Evolutionary conservation across 1,140 invertebrate genomes (phyloP), one percentile per base, ranked within the genome.

Genomic region (Ectropis grisescens): DNA sequence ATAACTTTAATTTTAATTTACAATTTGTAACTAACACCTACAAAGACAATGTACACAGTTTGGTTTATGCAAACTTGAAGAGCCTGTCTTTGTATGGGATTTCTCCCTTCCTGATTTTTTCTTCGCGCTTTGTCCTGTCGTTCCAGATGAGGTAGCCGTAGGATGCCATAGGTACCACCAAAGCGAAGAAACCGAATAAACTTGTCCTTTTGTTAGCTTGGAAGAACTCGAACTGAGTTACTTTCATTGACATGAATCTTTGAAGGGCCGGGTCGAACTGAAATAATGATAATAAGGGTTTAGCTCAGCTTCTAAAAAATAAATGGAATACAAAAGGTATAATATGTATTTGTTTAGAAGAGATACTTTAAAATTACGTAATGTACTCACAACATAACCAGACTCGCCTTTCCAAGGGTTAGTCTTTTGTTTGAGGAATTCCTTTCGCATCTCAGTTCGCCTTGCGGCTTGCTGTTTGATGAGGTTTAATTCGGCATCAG

Each of bases 231-330:
- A 83, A 86, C 24, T 85, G 76, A 2, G 81, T 86, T 0, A 85
- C 84, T 70, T 86, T 85, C 85, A 91, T 87, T 0, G 90, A 84
- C 46, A 86, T 69, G 55, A 86, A 93, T 37, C 91, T 85, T 52
- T 91, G 86, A 9, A 94, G 48, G 11, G 85, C 89, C 28, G 86
- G 70, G 76, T 95, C 93, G 66, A 93, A 89, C 93, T 95, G 62
- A 27, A 85, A 85, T 58, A n/a, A 23, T 10, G 22, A 27, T 15
- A 11, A 10, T 1, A 9, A 13, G 4, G 6, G 6, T 33, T 33
- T 15, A 23, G 12, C n/a, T 34, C 24, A 29, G 13, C 15, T 24
- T 39, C 26, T 37, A n/a, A n/a, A n/a, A n/a, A n/a, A n/a, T n/a
- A n/a, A n/a, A n/a, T n/a, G n/a, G n/a, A n/a, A n/a, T n/a, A n/a